Conservation (phyloP, 2,888 invertebrate species). For the Macropis europaea region DNA sequence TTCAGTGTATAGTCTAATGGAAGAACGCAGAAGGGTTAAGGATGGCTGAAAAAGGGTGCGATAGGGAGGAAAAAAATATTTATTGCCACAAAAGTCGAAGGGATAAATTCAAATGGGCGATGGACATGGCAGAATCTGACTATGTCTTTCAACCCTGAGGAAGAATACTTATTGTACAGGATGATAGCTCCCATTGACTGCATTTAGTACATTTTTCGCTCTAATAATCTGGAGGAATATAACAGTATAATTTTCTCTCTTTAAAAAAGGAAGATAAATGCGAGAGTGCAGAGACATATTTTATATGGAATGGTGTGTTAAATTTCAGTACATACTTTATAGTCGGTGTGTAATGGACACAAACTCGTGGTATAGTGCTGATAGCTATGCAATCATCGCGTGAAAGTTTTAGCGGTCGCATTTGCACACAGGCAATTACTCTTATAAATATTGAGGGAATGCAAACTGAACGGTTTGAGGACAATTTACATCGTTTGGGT, state of each 20-base stretch:
- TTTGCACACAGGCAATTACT: constrained; percentile 39
- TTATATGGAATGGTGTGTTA: constrained; percentile 61
- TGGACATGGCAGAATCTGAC: constrained; percentile 98
- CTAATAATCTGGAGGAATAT: constrained; percentile 45
- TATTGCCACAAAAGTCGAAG: constrained; percentile 99
- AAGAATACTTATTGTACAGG: constrained; percentile 22
- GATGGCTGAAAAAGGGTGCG: no score
- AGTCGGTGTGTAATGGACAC: constrained; percentile 55
- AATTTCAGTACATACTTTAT: constrained; percentile 63
- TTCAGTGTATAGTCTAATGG: no score
- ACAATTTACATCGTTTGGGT: constrained; percentile 60
- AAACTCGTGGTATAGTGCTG: constrained; percentile 49
- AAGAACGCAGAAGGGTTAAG: no score
- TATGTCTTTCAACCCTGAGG: constrained; percentile 86
- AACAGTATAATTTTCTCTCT: constrained; percentile 68
- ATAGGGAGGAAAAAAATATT: no score
- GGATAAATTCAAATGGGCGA: constrained; percentile 99
- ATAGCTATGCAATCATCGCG: constrained; percentile 45
- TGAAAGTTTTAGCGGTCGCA: constrained; percentile 46
- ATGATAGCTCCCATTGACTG: constrained; percentile 48
- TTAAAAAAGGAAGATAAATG: constrained; percentile 56
- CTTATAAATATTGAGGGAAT: constrained; percentile 37
- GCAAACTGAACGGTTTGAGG: constrained; percentile 37
- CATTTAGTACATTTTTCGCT: constrained; percentile 64
- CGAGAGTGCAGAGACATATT: constrained; percentile 62